phyloP scores from a whole-genome alignment of 2,888 invertebrate genomes.

The Pardosa pseudoannulata region DNA sequence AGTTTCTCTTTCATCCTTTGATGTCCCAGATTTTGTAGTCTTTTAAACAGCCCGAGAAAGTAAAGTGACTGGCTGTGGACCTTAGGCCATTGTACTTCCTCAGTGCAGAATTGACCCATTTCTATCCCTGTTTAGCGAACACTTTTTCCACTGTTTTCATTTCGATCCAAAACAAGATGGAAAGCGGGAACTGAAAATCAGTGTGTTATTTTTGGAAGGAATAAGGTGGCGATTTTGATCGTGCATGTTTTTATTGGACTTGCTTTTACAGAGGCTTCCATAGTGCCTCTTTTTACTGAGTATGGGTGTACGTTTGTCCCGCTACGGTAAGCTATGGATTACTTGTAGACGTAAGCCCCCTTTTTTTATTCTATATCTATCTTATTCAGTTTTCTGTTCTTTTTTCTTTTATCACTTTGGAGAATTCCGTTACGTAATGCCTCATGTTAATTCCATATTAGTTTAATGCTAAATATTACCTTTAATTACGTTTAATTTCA shows the following conservation, averaged over 20 bases:
- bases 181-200: conserved; percentile 37
- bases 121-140: conserved; percentile 9
- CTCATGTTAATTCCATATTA: too few species aligned
- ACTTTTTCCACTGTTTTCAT: conserved; percentile 27
- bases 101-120: conserved; percentile 32
- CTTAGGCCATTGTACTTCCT: conserved; percentile 27
- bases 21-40: not conserved
- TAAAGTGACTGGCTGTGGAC: conserved; percentile 2
- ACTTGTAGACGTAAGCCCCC: conserved; percentile 67
- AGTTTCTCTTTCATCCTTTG: not conserved
- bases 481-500: too few species aligned
- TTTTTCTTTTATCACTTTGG: not conserved
- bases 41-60: not conserved
- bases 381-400: conserved; percentile 28
- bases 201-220: conserved; percentile 44
- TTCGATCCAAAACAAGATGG: conserved; percentile 25
- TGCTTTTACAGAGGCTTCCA: not conserved
- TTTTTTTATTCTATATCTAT: conserved; percentile 18
- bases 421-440: too few species aligned
- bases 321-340: conserved; percentile 69
- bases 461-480: too few species aligned
- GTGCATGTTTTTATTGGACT: not conserved
- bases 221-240: not conserved
- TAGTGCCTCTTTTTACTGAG: conserved; percentile 24
- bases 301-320: conserved; percentile 69